Base-by-base conservation (phyloP, 1,140 invertebrate genomes). In the Aphelinus certus region DNA sequence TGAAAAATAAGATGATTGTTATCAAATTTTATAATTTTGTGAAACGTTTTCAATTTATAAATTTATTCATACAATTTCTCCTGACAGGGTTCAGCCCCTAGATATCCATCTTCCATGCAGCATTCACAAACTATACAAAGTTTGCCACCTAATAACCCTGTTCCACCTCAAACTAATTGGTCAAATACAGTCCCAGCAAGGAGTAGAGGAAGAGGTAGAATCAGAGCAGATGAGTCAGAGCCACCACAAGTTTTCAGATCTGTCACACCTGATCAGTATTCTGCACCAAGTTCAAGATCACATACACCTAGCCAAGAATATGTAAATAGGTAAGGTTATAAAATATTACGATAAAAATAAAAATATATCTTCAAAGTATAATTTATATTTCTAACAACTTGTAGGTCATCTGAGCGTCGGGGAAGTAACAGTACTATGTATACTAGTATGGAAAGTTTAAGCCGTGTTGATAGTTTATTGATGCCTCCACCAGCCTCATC, bases 251-350 rank as follows among this genome's bases (percentile, higher is more conserved):
- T 83, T 75, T 84, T 85, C 53, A 86, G 89, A 77, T 87, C 89
- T 68, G 82, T 87, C 65, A 90, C 90, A 51, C 90, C 90, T 53
- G 89, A 91, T 79, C 84, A 88, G 75, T 87, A 83, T 81, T 88
- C 87, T 47, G 87, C 85, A 57, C 81, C 86, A 71, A 88, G 84
- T 83, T 86, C 89, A 10, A 82, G 88, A 79, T 89, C 89, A 57
- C 84, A 87, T 68, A 90, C 89, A n/a, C 89, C 89, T 47, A 88
- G 82, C 74, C 86, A 86, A 74, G 86, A 88, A 66, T 84, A 86
- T 49, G 82, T 77, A n/a, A 86, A 81, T 75, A 81, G 84, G 82
- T 87, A 79, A 56, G 2, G 2, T 45, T 68, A 3, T 58, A 43
- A 0, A 26, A 26, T 26, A 26, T 26, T 26, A 26, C 26, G 26